A percentile compares a stretch with the other conserved stretches of the same genome.
Conservation (phyloP, 37 sponge, comb jelly and placozoan genomes). For the Diacarnus erythraeanus region DNA sequence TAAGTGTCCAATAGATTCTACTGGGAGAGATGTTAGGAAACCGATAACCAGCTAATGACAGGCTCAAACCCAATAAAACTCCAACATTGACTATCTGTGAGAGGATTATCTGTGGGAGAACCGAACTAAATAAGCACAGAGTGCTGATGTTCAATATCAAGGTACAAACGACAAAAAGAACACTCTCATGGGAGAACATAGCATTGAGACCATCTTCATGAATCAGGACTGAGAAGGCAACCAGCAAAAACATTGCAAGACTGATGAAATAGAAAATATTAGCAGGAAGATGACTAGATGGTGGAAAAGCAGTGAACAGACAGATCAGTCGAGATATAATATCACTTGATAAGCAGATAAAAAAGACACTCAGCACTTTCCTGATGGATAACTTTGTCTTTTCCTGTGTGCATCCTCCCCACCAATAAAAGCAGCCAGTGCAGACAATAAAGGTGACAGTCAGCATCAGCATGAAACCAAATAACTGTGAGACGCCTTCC, state of each 20-base stretch:
- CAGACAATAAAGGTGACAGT: slow-evolving; percentile 8
- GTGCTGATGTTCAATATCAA: slow-evolving; percentile 7
- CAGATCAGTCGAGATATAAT: slow-evolving; percentile 4
- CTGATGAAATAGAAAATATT: slow-evolving; percentile 29
- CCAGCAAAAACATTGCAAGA: slow-evolving; percentile 23
- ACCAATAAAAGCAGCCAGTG: slow-evolving; percentile 41
- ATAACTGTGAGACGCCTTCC: slow-evolving; percentile 14
- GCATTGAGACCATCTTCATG: slow-evolving; percentile 16
- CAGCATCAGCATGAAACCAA: slow-evolving; percentile 45
- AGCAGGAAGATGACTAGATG: background rate
- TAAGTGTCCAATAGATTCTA: background rate
- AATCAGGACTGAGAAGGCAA: background rate
- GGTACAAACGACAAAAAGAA: slow-evolving; percentile 19
- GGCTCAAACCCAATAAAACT: slow-evolving; percentile 28
- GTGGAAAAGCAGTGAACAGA: background rate
- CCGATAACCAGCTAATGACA: slow-evolving; percentile 16
- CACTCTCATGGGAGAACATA: slow-evolving; percentile 33
- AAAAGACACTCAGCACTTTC: slow-evolving; percentile 3
- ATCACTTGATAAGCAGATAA: background rate
- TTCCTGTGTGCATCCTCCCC: slow-evolving; percentile 9
- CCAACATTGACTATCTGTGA: slow-evolving; percentile 41
- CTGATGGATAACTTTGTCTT: slow-evolving; percentile 4
- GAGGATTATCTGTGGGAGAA: slow-evolving; percentile 37
- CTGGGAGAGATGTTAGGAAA: slow-evolving; percentile 12
- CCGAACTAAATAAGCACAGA: slow-evolving; percentile 15